Evolutionary conservation across 1,140 invertebrate species (phyloP).

Genomic region (Listronotus bonariensis): DNA sequence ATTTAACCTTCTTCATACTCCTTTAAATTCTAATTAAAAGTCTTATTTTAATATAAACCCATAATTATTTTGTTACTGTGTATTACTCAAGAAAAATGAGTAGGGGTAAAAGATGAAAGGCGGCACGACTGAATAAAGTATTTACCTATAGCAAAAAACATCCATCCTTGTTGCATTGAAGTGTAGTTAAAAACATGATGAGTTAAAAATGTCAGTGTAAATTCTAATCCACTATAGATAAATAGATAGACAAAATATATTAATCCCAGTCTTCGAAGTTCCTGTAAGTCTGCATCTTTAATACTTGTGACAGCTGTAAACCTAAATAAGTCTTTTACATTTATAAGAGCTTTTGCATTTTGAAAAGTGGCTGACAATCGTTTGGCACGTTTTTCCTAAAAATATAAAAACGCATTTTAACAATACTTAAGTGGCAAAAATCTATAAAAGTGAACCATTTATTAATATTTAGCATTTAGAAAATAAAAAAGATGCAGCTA

Average conservation of each 20-base stretch:
- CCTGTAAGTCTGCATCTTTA: conserved; percentile 61
- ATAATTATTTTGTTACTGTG: too few species aligned
- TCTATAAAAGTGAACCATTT: too few species aligned
- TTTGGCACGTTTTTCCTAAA: conserved; percentile 71
- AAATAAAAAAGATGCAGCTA: too few species aligned
- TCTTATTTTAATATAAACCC: too few species aligned
- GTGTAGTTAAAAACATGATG: conserved; percentile 91
- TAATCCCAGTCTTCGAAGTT: conserved; percentile 75
- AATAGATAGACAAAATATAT: conserved; percentile 96
- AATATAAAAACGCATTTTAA: conserved; percentile 38
- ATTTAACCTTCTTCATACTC: too few species aligned
- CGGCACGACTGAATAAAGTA: too few species aligned
- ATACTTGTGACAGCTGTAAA: conserved; percentile 68
- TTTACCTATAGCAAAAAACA: conserved; percentile 92
- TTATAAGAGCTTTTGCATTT: conserved; percentile 73
- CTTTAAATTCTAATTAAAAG: too few species aligned
- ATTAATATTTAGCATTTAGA: too few species aligned
- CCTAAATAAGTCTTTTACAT: conserved; percentile 62
- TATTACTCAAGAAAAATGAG: too few species aligned
- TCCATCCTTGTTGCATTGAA: conserved; percentile 96
- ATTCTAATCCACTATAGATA: conserved; percentile 96
- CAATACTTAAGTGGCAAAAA: too few species aligned
- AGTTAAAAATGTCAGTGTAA: conserved; percentile 95
- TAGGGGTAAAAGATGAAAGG: too few species aligned
- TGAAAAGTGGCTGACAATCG: conserved; percentile 64